Evolutionary conservation across 2,113 vertebrate genomes (phyloP).

Genomic region (Jaculus jaculus): DNA sequence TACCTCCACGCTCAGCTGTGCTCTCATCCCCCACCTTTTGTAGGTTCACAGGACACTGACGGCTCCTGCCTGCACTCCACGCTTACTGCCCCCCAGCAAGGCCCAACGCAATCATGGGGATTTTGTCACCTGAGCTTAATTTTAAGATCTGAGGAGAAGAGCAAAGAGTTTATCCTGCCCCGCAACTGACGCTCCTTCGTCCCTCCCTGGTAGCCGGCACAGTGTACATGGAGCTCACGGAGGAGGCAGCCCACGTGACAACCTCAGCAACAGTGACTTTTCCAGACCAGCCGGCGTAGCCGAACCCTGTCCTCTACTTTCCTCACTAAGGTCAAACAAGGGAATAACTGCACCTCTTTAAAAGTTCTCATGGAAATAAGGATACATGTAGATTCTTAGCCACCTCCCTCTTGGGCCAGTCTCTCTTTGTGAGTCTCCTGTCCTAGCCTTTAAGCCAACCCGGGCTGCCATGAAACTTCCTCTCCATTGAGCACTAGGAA

Average conservation of each 20-base stretch:
- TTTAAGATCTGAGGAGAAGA: constrained; percentile 26
- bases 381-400: background rate
- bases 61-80: background rate
- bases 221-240: background rate
- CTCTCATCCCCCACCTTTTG: background rate
- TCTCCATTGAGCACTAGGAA: background rate
- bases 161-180: background rate
- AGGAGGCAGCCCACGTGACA: background rate
- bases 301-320: background rate
- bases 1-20: background rate
- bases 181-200: background rate
- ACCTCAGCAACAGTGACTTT: background rate
- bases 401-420: background rate
- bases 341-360: background rate
- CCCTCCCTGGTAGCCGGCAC: background rate
- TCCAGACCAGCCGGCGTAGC: background rate
- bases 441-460: background rate
- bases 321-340: background rate
- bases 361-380: background rate
- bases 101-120: background rate
- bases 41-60: background rate
- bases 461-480: background rate
- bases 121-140: background rate
- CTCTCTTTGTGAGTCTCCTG: background rate
- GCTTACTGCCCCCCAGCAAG: background rate